Base-by-base conservation (phyloP, 2,113 vertebrate species). In the Phylloscopus trochiloides region DNA sequence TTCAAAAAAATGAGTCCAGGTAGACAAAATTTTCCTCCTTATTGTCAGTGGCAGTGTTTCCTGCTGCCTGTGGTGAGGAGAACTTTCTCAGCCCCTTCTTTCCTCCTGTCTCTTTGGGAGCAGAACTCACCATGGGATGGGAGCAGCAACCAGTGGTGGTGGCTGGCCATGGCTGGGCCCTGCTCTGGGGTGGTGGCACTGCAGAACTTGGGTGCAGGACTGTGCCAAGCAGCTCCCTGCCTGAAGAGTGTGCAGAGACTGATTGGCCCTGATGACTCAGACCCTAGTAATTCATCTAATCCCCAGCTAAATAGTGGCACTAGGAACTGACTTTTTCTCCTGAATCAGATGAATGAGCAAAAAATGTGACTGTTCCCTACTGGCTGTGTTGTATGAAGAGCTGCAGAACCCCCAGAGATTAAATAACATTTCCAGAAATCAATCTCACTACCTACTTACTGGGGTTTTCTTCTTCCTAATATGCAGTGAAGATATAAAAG, bases 401-500 rank as follows among this genome's bases (percentile, higher is more conserved):
- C 29, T 79, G 31, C 32, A 92, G 72, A 85, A 29, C 3, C 13
- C 9, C 52, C 57, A 55, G 71, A 72, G 52, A 73, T 76, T 80
- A 92, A 87, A 47, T 92, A 82, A 80, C 76, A 54, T 50, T 52
- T 79, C 42, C 26, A 79, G 72, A 93, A 86, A 93, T 90, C 74
- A 70, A 90, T 91, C 81, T 88, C 65, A 36, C 50, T 78, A 21
- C 43, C 65, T 92, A n/a, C 42, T 91, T 85, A 63, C 9, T 48
- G 12, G 45, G 31, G 5, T 48, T 59, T 31, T 65, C 28, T 20
- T 16, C 21, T n/a, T 25, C 4, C 4, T 79, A 86, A 58, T 50
- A 38, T 50, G 10, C 42, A 73, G n/a, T 70, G 45, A 77, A 57
- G 61, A 55, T 42, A 48, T 25, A 82, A 85, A 91, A 89, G 21